Evolutionary conservation across 2,113 vertebrate species (phyloP).

Genomic region (Crotalus viridis): DNA sequence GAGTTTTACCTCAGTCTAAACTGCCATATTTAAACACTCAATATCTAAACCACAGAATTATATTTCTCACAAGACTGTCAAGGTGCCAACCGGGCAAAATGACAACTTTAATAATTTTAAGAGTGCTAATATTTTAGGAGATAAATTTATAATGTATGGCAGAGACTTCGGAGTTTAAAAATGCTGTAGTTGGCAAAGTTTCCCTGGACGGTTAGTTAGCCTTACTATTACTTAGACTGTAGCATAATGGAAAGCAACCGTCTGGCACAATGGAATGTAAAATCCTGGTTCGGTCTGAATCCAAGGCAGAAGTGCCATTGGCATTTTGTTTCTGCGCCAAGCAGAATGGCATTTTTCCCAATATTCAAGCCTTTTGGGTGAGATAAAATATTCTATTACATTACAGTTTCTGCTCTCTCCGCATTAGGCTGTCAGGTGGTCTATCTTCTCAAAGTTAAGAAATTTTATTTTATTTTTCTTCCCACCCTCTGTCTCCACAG

Average conservation of each 20-base stretch:
- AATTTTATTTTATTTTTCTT: conserved; percentile 74
- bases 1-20: neutral
- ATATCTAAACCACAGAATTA: neutral
- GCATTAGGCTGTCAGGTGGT: conserved; percentile 68
- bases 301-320: neutral
- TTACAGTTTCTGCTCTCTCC: conserved; percentile 80
- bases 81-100: neutral
- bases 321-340: conserved; percentile 30
- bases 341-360: conserved; percentile 68
- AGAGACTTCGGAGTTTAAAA: neutral
- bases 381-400: conserved; percentile 85
- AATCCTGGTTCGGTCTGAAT: neutral
- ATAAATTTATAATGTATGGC: neutral
- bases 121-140: neutral
- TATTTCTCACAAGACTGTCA: neutral
- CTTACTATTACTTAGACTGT: neutral
- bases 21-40: neutral
- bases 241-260: neutral
- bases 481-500: conserved; percentile 83
- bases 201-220: neutral
- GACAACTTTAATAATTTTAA: neutral
- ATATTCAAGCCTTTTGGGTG: conserved; percentile 63
- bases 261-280: conserved; percentile 6
- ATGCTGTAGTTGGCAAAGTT: neutral
- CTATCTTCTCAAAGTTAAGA: conserved; percentile 71